Evolutionary conservation across 35 echinoderm and acorn worm species (phyloP), one percentile per base, ranked within the genome.

Genomic region (Strongylocentrotus purpuratus): DNA sequence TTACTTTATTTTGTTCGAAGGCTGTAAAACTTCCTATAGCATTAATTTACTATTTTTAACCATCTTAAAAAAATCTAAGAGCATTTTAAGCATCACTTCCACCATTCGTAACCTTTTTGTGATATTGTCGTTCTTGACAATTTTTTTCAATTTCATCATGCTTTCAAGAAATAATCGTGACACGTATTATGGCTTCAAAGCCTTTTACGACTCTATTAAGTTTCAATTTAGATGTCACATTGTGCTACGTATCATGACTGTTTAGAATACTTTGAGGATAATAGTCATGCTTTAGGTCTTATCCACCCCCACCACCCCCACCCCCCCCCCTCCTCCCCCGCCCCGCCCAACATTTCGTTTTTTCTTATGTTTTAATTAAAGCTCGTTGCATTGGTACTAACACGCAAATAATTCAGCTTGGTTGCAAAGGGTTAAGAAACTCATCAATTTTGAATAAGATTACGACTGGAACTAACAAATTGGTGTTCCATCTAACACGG

Each of bases 121-220:
- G 65, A n/a, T 18, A 22, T 78, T 59, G 52, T 59, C 52, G 11
- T 59, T 59, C 5, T 14, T 11, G 11, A 59, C 18, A 78, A 31
- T 78, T 15, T 78, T n/a, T n/a, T 78, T 78, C 65, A 78, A 78
- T 28, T 78, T 78, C 65, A 78, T 78, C 65, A 78, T 78, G 65
- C 25, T 78, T 78, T 78, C 3, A 78, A 78, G 65, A 78, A 78
- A 78, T 18, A 78, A 14, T 70, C 7, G 22, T 70, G 52, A 28
- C 61, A 70, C 5, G 12, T 5, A n/a, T n/a, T 50, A 11, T 70
- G 0, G 17, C 61, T 70, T 70, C 2, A 70, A 70, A 70, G 61
- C 18, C 4, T 70, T 25, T 0, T 70, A 70, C 25, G 25, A 25
- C 17, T 70, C 61, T 2, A 28, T 70, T 70, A 70, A 70, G 61